phyloP scores from a whole-genome alignment of 2,888 invertebrate species.

The Drosophila demipolita region DNA sequence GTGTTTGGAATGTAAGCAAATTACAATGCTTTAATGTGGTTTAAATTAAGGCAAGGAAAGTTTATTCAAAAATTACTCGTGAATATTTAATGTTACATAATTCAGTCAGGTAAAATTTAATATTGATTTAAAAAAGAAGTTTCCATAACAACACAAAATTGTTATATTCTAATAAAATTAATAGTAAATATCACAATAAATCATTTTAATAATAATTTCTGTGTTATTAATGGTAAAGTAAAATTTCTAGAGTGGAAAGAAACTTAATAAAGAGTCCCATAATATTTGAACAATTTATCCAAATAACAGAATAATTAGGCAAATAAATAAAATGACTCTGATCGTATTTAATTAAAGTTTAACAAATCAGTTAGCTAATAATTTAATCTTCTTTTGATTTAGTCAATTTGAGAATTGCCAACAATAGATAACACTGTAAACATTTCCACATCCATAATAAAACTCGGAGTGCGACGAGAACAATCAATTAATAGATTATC shows the following conservation, averaged over 20 bases:
- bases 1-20: constrained; percentile 16
- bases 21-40: background rate
- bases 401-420: background rate
- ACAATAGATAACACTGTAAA: constrained; percentile 31
- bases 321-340: too few relatives aligned
- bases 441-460: constrained; percentile 17
- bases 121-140: background rate
- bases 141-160: background rate
- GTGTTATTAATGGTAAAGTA: too few relatives aligned
- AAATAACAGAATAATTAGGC: background rate
- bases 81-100: background rate
- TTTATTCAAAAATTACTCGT: background rate
- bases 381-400: constrained; percentile 1
- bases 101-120: background rate
- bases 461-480: background rate
- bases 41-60: too few relatives aligned
- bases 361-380: background rate
- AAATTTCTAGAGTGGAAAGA: too few relatives aligned
- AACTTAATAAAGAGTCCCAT: background rate
- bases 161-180: background rate
- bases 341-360: background rate
- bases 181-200: background rate
- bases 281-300: background rate
- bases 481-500: constrained; percentile 59
- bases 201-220: background rate